A percentile compares a stretch with the other conserved stretches of the same genome.
Conservation (phyloP, 2,797 vertebrate genomes). For the Sorex maritimensis region DNA sequence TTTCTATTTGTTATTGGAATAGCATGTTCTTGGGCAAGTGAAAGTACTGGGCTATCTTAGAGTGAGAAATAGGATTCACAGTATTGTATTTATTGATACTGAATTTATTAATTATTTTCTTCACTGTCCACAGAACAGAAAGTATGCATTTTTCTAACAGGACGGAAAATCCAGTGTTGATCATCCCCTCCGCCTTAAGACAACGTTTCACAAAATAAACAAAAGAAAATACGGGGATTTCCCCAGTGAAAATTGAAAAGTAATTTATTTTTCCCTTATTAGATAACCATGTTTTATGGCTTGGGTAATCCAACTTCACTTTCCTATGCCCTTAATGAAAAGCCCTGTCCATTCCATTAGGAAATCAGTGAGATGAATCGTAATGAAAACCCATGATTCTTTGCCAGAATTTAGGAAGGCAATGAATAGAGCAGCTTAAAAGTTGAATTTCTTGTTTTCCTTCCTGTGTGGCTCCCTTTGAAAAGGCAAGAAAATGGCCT, state of each 20-base stretch:
- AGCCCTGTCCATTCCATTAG: slow-evolving; percentile 67
- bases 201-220: slow-evolving; percentile 44
- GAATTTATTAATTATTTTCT: background rate
- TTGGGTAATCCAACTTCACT: slow-evolving; percentile 79
- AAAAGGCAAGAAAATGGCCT: slow-evolving; percentile 81
- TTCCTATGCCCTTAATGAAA: slow-evolving; percentile 72
- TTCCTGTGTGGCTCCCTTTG: slow-evolving; percentile 88
- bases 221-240: slow-evolving; percentile 38
- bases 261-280: background rate
- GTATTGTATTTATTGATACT: background rate
- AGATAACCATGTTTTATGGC: slow-evolving; percentile 71
- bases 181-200: slow-evolving; percentile 48
- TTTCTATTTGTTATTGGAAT: background rate
- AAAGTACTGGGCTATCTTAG: background rate
- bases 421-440: slow-evolving; percentile 82
- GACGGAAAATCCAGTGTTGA: slow-evolving; percentile 28
- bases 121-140: background rate
- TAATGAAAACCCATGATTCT: slow-evolving; percentile 77
- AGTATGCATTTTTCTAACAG: background rate
- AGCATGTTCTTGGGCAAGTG: slow-evolving; percentile 10
- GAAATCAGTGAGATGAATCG: slow-evolving; percentile 83
- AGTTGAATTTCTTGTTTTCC: slow-evolving; percentile 87
- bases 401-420: slow-evolving; percentile 84
- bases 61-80: background rate
- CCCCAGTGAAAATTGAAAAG: slow-evolving; percentile 29